Percentiles rank a stretch among this genome's conserved stretches.
These are phyloP conservation scores for Chauna torquata DNA, from an alignment of 2,113 vertebrate genomes.

Conservation along the genomic window DNA sequence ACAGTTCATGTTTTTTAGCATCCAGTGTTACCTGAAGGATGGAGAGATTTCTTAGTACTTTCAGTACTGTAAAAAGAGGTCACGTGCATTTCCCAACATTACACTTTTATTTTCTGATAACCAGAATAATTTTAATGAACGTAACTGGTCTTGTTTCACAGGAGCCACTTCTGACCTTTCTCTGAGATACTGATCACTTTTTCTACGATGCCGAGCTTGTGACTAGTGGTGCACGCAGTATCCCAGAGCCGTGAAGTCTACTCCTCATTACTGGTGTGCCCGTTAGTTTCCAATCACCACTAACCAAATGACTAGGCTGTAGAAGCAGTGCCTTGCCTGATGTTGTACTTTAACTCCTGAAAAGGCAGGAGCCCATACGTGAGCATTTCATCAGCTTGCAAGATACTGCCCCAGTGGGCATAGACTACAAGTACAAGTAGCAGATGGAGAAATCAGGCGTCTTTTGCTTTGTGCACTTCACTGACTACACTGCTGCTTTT, in stretches of 20 bases:
- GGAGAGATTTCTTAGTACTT: neutral
- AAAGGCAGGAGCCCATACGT: neutral
- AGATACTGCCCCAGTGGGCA: neutral
- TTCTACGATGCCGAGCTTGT: neutral
- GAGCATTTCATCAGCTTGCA: neutral
- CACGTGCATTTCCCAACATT: neutral
- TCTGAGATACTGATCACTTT: neutral
- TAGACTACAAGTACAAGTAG: no score
- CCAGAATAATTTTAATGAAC: neutral
- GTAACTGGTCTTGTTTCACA: neutral
- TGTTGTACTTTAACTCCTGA: neutral
- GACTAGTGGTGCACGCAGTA: neutral
- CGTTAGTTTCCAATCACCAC: neutral
- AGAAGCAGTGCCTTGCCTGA: neutral
- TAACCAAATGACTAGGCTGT: neutral
- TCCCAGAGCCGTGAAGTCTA: neutral
- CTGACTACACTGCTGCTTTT: fast-evolving
- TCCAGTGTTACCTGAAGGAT: neutral
- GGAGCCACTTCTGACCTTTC: neutral
- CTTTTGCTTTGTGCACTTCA: neutral
- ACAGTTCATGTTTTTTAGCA: neutral
- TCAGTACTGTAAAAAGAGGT: neutral
- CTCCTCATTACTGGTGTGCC: neutral
- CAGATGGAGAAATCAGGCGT: neutral
- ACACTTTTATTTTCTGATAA: neutral